These are phyloP conservation scores for Drosophila prosaltans DNA, from an alignment of 1,140 invertebrate genomes.

Conservation along the genomic window DNA sequence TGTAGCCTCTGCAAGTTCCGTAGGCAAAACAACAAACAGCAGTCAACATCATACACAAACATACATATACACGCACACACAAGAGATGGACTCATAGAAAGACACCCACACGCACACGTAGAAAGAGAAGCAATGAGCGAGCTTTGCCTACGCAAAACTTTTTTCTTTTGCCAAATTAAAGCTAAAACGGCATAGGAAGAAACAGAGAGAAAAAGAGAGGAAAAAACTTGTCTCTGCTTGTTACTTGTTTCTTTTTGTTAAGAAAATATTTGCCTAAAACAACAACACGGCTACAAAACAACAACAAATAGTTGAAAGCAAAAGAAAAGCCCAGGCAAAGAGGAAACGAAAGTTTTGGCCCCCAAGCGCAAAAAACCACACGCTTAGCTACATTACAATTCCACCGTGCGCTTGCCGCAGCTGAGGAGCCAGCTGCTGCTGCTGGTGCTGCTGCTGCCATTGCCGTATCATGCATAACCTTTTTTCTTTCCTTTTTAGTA, in stretches of 20 bases:
- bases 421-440: slow-evolving; percentile 40
- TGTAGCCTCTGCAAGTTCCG: slow-evolving; percentile 13
- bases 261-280: slow-evolving; percentile 23
- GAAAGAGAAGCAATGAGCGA: slow-evolving; percentile 2
- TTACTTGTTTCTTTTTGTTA: slow-evolving; percentile 26
- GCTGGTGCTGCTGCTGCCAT: not conserved
- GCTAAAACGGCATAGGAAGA: slow-evolving; percentile 10
- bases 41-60: slow-evolving; percentile 36
- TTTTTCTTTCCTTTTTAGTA: slow-evolving; percentile 47
- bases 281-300: not conserved
- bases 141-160: slow-evolving; percentile 13
- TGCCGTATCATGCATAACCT: slow-evolving; percentile 51
- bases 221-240: slow-evolving; percentile 24
- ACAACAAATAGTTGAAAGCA: slow-evolving; percentile 45
- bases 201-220: slow-evolving; percentile 3
- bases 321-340: slow-evolving; percentile 48
- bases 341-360: slow-evolving; percentile 50
- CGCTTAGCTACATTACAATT: slow-evolving; percentile 23
- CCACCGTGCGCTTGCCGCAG: slow-evolving; percentile 35
- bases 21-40: slow-evolving; percentile 48
- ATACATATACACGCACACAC: slow-evolving; percentile 16
- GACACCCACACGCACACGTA: slow-evolving; percentile 5
- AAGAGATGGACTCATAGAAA: slow-evolving; percentile 16
- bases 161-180: slow-evolving; percentile 14
- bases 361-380: slow-evolving; percentile 15